Base-by-base conservation (phyloP, 1,140 invertebrate genomes). In the Aphis gossypii region DNA sequence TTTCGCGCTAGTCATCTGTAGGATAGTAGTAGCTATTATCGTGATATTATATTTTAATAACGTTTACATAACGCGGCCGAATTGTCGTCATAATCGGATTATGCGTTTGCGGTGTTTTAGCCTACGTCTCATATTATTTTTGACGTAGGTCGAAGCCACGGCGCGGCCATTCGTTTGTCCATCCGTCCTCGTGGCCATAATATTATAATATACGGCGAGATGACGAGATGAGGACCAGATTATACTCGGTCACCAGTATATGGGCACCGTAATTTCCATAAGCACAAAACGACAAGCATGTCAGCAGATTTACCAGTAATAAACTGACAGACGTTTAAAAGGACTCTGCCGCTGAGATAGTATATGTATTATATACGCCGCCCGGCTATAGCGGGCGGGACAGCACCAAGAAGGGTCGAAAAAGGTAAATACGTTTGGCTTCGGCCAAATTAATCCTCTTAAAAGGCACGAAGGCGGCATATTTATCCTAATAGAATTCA, bases 361-460 rank as follows among this genome's bases (percentile, higher is more conserved):
- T 51, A 14, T 48, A 48, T 30, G 60, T n/a, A n/a, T 76, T 76
- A 76, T 60, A 60, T n/a, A 68, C 56, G 25, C 44, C 23, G 35
- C n/a, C 6, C 35, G 68, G 4, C 41, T 46, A 38, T 25, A 30
- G 30, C 41, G 60, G 25, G 91, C 6, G 91, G 76, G 44, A 51
- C 90, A 48, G 90, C 20, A 6, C 91, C 68, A 83, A 54, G 82
- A 84, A 93, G 92, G 92, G 92, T 83, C 82, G 82, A 86, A 93
- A 93, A 93, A 93, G 92, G 92, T 93, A 93, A 86, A 93, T 93
- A 93, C 92, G 92, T 93, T 93, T 84, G 92, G 90, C 90, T 92
- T 92, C 90, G 91, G 92, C 92, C 82, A 54, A 86, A 86, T 93
- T 93, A 93, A 93, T 93, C 92, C 92, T 93, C 92, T 93, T 93